Base-by-base conservation (phyloP, 1,140 invertebrate species). In the Calliphora vicina region DNA sequence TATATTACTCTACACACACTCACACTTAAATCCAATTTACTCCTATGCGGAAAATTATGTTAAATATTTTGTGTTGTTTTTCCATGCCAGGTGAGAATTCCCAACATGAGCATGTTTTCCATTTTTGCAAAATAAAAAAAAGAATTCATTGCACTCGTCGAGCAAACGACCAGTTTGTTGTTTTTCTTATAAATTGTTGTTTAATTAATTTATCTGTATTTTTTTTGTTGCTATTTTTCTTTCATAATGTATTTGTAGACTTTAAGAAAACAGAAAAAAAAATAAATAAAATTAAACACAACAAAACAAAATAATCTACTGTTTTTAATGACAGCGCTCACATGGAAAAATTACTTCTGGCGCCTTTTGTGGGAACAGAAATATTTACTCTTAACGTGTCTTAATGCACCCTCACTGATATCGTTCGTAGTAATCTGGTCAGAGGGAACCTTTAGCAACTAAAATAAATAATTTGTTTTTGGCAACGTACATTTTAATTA, bases 281-380 rank as follows among this genome's bases (percentile, higher is more conserved):
- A 10, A 2, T 67, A 20, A 17, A 61, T 3, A n/a, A 61, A 61
- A n/a, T 17, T 61, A 1, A n/a, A n/a, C 13, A 61, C 13, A 61
- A 61, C 13, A n/a, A 20, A 23, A 23, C 61, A 25, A 67, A 67
- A 67, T 20, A 67, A 67, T 50, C 17, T 50, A 67, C 61, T 20
- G 10, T 67, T 67, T 67, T 67, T 67, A 67, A 67, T 67, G 61
- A 67, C 61, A 67, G 61, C 35, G 35, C 61, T 67, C 61, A 67
- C 61, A 67, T 67, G 20, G 61, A 67, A 67, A 35, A 50, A 50
- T 50, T 50, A 50, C 13, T 50, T n/a, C 17, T 50, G 45, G 45
- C 45, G 45, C 45, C 45, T 50, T 50, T 35, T 50, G 17, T 50
- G 45, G 17, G 45, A 50, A 50, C 12, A 50, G n/a, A 50, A 50